phyloP scores from a whole-genome alignment of 2,888 invertebrate species.

The Drosophila diplacantha region DNA sequence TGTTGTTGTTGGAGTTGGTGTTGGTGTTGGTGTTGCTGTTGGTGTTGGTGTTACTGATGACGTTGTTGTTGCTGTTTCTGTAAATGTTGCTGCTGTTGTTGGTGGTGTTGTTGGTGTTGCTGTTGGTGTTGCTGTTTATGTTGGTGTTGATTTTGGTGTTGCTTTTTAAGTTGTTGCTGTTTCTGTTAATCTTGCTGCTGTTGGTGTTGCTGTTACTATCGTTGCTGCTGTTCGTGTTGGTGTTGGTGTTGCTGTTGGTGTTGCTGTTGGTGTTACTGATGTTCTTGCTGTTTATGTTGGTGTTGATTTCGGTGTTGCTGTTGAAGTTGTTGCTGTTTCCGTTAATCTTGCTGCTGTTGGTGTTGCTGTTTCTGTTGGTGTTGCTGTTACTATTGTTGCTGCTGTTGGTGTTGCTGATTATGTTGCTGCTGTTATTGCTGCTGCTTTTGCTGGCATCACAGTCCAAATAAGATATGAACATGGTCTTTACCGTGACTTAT shows the following conservation, averaged over 20 bases:
- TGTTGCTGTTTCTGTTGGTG: not conserved
- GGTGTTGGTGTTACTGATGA: slow-evolving; percentile 1
- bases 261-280: not conserved
- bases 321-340: not conserved
- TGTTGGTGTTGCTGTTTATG: not conserved
- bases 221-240: slow-evolving; percentile 10
- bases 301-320: slow-evolving; percentile 20
- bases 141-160: slow-evolving; percentile 2
- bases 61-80: slow-evolving; percentile 10
- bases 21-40: not conserved
- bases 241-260: slow-evolving; percentile 1
- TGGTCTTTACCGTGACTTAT: slow-evolving; percentile 35
- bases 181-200: not conserved
- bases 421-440: slow-evolving; percentile 12
- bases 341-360: not conserved
- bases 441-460: slow-evolving; percentile 41
- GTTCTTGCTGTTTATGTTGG: slow-evolving; percentile 14
- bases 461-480: slow-evolving; percentile 72
- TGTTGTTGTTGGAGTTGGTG: not conserved
- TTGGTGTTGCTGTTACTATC: not conserved
- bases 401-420: slow-evolving; percentile 12
- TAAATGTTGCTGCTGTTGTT: not conserved
- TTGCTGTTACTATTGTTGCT: slow-evolving; percentile 11
- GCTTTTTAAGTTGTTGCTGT: not conserved
- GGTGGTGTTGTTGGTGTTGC: slow-evolving; percentile 15